phyloP scores from a whole-genome alignment of 2,113 vertebrate species.

The Calyptomena viridis region DNA sequence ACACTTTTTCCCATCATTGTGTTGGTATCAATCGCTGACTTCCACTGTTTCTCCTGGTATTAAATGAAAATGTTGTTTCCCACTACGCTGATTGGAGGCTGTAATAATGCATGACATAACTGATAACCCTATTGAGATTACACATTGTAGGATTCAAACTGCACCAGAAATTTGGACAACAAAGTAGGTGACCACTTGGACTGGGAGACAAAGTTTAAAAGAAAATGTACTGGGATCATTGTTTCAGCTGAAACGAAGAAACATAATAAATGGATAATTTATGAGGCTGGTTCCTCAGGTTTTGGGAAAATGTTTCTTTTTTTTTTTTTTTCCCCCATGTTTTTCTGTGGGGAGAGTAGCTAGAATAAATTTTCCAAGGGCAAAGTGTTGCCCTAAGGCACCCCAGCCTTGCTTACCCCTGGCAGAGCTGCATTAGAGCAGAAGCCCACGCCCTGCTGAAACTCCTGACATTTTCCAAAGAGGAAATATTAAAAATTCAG shows the following conservation, averaged over 20 bases:
- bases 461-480: slow-evolving; percentile 36
- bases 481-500: slow-evolving; percentile 58
- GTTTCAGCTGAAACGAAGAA: slow-evolving; percentile 45
- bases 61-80: slow-evolving; percentile 83
- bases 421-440: not conserved
- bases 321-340: not conserved
- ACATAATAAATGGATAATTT: slow-evolving; percentile 30
- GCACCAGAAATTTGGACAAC: slow-evolving; percentile 52
- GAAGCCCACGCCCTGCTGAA: slow-evolving; percentile 21
- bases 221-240: slow-evolving; percentile 13
- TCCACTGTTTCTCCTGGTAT: slow-evolving; percentile 85
- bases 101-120: slow-evolving; percentile 77
- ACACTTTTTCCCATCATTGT: slow-evolving; percentile 89
- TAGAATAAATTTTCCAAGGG: not conserved
- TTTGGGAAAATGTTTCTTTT: not conserved
- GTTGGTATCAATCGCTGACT: slow-evolving; percentile 87
- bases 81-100: slow-evolving; percentile 80
- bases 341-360: not conserved
- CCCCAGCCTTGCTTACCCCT: not conserved
- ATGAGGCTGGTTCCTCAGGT: not conserved
- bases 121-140: slow-evolving; percentile 81
- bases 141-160: slow-evolving; percentile 61
- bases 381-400: not conserved
- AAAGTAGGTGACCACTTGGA: slow-evolving; percentile 47
- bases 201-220: slow-evolving; percentile 39